phyloP scores from a whole-genome alignment of 2,797 vertebrate genomes.

The Myoxocephalus aenaeus region DNA sequence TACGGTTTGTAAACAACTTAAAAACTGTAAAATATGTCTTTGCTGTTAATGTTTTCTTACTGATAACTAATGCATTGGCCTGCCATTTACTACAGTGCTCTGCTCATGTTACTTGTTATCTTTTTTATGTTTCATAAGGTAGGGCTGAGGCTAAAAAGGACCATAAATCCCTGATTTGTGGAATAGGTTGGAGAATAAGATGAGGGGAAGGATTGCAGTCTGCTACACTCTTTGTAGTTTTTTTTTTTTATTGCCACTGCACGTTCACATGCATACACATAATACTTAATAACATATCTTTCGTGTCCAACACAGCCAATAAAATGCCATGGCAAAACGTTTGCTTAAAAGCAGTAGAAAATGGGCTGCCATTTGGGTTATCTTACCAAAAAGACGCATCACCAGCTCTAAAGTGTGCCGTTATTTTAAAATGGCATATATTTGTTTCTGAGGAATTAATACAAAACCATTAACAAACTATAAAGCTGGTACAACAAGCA shows the following conservation, averaged over 20 bases:
- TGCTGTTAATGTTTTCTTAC: constrained; percentile 81
- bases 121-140: constrained; percentile 75
- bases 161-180: constrained; percentile 66
- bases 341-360: constrained; percentile 67
- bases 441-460: constrained; percentile 59
- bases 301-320: constrained; percentile 71
- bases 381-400: constrained; percentile 72
- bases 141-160: constrained; percentile 77
- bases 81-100: constrained; percentile 80
- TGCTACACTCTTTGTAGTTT: constrained; percentile 54
- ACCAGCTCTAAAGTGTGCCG: constrained; percentile 79
- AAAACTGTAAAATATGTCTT: constrained; percentile 79
- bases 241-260: constrained; percentile 67
- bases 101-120: constrained; percentile 78
- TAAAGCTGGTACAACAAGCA: constrained; percentile 49
- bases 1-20: constrained; percentile 82
- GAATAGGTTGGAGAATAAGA: constrained; percentile 38
- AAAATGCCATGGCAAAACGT: constrained; percentile 63
- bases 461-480: constrained; percentile 46
- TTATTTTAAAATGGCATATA: constrained; percentile 65
- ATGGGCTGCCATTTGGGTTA: constrained; percentile 67
- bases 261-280: constrained; percentile 69
- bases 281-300: constrained; percentile 66
- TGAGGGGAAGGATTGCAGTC: constrained; percentile 48
- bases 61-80: constrained; percentile 81